Percentiles rank a stretch among this genome's conserved stretches.
Conservation (phyloP, 1,140 invertebrate genomes). For the Drosophila serrata region DNA sequence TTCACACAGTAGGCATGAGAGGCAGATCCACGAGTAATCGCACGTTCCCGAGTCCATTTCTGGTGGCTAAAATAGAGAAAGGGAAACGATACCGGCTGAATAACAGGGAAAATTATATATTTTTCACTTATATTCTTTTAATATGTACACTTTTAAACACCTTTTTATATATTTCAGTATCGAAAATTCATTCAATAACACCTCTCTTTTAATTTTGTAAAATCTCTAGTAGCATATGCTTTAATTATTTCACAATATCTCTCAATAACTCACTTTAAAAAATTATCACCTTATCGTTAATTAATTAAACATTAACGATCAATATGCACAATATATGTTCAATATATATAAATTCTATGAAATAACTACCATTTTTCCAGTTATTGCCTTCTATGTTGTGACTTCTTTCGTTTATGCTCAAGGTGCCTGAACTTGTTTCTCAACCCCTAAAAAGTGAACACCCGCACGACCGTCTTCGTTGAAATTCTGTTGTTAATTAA, state of each 20-base stretch:
- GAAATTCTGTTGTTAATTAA: not conserved
- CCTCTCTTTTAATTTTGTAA: no score
- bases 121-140: no score
- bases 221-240: no score
- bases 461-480: not conserved
- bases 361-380: not conserved
- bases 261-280: not conserved
- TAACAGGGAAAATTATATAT: not conserved
- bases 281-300: not conserved
- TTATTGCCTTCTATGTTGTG: no score
- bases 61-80: not conserved
- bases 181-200: no score
- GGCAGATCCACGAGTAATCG: not conserved
- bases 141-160: not conserved
- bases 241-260: constrained; percentile 2
- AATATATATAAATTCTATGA: no score
- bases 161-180: no score
- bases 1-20: constrained; percentile 44
- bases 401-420: no score
- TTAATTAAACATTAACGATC: not conserved
- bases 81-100: not conserved
- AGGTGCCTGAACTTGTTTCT: not conserved
- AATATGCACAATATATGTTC: not conserved
- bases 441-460: not conserved
- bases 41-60: constrained; percentile 5